Conservation (phyloP, 1,140 invertebrate genomes). For the Zaprionus africanus region DNA sequence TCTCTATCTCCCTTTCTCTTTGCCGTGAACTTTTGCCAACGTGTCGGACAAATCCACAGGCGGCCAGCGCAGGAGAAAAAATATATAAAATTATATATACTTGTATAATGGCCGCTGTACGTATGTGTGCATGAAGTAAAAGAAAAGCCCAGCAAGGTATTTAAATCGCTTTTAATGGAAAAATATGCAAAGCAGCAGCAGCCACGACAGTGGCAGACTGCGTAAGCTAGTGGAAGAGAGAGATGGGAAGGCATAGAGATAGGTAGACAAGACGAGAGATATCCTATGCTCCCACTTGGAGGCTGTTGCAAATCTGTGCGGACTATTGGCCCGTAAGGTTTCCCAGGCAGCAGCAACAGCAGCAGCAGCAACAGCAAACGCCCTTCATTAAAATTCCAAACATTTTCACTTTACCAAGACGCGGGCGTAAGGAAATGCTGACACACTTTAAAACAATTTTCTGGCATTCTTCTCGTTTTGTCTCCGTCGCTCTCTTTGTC, state of each 20-base stretch:
- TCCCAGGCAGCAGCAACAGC: neutral
- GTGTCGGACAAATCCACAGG: conserved; percentile 43
- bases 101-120: conserved; percentile 8
- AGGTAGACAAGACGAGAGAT: conserved; percentile 2
- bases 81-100: conserved; percentile 17
- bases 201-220: conserved; percentile 24
- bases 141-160: conserved; percentile 69
- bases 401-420: conserved; percentile 74
- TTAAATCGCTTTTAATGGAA: conserved; percentile 82
- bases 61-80: conserved; percentile 17
- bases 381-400: conserved; percentile 81
- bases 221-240: conserved; percentile 45
- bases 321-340: conserved; percentile 51
- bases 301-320: conserved; percentile 68
- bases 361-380: conserved; percentile 16
- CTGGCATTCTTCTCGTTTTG: conserved; percentile 58
- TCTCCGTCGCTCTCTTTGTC: neutral
- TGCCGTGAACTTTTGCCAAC: conserved; percentile 41
- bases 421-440: conserved; percentile 65
- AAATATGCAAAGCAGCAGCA: conserved; percentile 74
- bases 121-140: conserved; percentile 31
- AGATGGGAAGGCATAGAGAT: neutral
- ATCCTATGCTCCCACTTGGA: neutral
- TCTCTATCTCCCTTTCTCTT: neutral
- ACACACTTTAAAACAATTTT: conserved; percentile 83